These are phyloP conservation scores for Engraulis encrasicolus DNA, from an alignment of 2,113 vertebrate genomes.

Conservation along the genomic window DNA sequence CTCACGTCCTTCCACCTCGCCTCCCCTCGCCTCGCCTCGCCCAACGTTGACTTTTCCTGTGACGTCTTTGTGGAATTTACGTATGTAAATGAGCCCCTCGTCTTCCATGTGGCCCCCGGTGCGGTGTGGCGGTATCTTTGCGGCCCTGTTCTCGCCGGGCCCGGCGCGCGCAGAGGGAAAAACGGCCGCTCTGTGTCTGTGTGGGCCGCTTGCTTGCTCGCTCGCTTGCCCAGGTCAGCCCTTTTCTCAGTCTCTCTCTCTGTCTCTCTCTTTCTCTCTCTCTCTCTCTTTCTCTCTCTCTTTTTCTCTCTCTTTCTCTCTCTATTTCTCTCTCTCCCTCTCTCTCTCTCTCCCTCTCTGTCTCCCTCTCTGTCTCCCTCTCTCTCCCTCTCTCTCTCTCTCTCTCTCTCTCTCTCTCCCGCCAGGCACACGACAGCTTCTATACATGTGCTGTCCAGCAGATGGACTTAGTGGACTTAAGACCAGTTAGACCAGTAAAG, in stretches of 20 bases:
- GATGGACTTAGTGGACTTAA: background rate
- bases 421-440: background rate
- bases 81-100: conserved; percentile 33
- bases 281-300: too few species aligned
- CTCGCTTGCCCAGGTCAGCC: background rate
- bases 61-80: conserved; percentile 22
- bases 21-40: background rate
- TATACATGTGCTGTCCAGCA: background rate
- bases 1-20: background rate
- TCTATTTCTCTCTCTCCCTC: too few species aligned
- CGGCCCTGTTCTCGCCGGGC: conserved; percentile 20
- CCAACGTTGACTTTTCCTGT: conserved; percentile 26
- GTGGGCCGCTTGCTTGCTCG: background rate
- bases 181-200: conserved; percentile 35
- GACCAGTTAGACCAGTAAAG: background rate
- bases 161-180: background rate
- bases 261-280: too few species aligned
- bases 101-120: conserved; percentile 34
- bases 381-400: too few species aligned
- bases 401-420: background rate
- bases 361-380: too few species aligned
- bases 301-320: too few species aligned
- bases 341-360: too few species aligned
- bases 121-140: background rate
- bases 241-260: too few species aligned